Conservation (phyloP, 1,140 invertebrate genomes). For the Platyscapa corneri region DNA sequence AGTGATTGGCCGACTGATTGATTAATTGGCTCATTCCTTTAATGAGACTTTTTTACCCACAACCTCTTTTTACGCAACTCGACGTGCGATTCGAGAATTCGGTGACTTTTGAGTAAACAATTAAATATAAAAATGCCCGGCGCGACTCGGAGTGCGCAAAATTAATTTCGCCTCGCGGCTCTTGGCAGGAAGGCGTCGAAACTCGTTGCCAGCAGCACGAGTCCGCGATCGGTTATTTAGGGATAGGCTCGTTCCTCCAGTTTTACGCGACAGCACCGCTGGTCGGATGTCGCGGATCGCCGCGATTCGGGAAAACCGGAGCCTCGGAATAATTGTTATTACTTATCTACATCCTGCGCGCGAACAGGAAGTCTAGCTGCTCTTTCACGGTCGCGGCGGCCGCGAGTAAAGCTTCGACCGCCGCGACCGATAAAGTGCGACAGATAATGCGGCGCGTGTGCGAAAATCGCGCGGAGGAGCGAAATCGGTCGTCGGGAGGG, state of each 20-base stretch:
- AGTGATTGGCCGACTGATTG: constrained; percentile 18
- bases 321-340: neutral
- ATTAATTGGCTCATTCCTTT: constrained; percentile 43
- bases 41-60: constrained; percentile 27
- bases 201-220: too few relatives aligned
- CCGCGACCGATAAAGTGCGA: too few relatives aligned
- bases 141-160: neutral
- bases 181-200: neutral
- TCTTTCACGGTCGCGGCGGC: too few relatives aligned
- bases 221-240: too few relatives aligned
- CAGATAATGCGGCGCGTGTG: too few relatives aligned
- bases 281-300: too few relatives aligned
- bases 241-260: too few relatives aligned
- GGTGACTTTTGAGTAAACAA: constrained; percentile 27
- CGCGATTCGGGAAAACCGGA: neutral
- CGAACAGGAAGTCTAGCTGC: neutral
- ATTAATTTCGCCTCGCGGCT: neutral
- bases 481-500: too few relatives aligned
- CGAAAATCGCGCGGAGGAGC: too few relatives aligned
- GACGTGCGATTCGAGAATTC: neutral
- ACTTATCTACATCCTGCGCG: neutral
- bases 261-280: too few relatives aligned
- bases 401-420: too few relatives aligned
- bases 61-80: constrained; percentile 9
- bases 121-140: constrained; percentile 20